A percentile compares a stretch with the other conserved stretches of the same genome.
Conservation (phyloP, 2,888 invertebrate species). For the Lasioglossum lativentre region DNA sequence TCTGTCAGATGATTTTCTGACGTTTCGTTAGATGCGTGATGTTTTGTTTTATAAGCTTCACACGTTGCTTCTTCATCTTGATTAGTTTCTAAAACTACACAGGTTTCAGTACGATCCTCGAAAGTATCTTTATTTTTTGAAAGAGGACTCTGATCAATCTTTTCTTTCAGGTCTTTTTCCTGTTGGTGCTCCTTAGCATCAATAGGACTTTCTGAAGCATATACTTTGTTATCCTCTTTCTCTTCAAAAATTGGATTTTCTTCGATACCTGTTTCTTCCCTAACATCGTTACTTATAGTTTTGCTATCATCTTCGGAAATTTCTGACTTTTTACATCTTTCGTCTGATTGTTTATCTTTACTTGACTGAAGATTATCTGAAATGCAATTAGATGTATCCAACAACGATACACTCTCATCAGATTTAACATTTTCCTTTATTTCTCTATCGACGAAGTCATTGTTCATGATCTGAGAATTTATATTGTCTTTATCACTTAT, state of each 20-base stretch:
- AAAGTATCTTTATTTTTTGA: not conserved
- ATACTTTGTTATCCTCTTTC: not conserved
- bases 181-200: not conserved
- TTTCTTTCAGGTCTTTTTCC: not conserved
- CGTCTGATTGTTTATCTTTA: not conserved
- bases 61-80: not conserved
- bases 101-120: not conserved
- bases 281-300: not conserved
- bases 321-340: not conserved
- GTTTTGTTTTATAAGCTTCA: not conserved
- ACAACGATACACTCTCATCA: not conserved
- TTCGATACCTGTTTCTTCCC: not conserved
- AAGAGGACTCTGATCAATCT: not conserved
- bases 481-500: not conserved
- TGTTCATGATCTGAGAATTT: not conserved
- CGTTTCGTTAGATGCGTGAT: not conserved
- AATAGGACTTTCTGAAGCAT: not conserved
- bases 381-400: not conserved
- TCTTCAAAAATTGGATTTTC: conserved; percentile 3
- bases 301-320: not conserved
- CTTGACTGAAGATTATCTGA: not conserved
- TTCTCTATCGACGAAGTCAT: not conserved
- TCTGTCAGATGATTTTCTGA: not conserved
- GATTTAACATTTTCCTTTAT: not conserved
- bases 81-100: not conserved